Evolutionary conservation across 2,888 invertebrate genomes (phyloP).

Genomic region (Cerceris ruficornis): DNA sequence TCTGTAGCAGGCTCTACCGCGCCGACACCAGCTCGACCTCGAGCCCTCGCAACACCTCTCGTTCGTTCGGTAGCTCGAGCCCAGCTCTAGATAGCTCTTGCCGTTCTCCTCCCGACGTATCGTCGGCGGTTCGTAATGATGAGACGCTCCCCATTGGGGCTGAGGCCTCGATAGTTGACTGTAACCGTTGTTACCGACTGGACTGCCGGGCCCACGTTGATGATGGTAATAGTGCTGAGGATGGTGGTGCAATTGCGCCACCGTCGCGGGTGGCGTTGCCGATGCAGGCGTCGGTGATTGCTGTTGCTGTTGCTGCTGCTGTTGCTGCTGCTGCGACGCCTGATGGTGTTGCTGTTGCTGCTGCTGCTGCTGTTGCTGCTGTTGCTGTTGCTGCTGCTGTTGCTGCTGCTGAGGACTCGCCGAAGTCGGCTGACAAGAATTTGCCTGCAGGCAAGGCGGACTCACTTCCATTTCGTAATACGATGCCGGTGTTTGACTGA

Average conservation of each 20-base stretch:
- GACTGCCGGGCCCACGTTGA: constrained; percentile 54
- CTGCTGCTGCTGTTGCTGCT: constrained; percentile 70
- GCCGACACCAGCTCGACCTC: constrained; percentile 88
- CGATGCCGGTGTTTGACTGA: constrained; percentile 72
- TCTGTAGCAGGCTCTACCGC: constrained; percentile 90
- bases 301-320: constrained; percentile 64
- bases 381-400: constrained; percentile 62
- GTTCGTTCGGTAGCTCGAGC: constrained; percentile 82
- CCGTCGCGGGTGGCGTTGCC: constrained; percentile 51
- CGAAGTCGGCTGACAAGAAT: constrained; percentile 72
- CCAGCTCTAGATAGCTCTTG: constrained; percentile 93
- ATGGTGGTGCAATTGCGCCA: constrained; percentile 65
- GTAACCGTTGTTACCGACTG: constrained; percentile 73
- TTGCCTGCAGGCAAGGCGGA: constrained; percentile 75
- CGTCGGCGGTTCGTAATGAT: constrained; percentile 85
- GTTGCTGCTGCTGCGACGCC: constrained; percentile 69
- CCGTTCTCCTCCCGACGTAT: constrained; percentile 95
- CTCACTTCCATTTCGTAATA: constrained; percentile 79
- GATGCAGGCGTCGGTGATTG: constrained; percentile 48
- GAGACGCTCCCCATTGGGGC: constrained; percentile 76
- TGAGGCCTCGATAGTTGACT: constrained; percentile 79
- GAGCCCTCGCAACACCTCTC: constrained; percentile 88
- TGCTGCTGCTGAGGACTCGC: constrained; percentile 67
- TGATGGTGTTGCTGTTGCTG: constrained; percentile 68
- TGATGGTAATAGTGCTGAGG: constrained; percentile 74